These are phyloP conservation scores for Montipora capitata DNA, from an alignment of 92 coral and sea anemone genomes.

Conservation along the genomic window DNA sequence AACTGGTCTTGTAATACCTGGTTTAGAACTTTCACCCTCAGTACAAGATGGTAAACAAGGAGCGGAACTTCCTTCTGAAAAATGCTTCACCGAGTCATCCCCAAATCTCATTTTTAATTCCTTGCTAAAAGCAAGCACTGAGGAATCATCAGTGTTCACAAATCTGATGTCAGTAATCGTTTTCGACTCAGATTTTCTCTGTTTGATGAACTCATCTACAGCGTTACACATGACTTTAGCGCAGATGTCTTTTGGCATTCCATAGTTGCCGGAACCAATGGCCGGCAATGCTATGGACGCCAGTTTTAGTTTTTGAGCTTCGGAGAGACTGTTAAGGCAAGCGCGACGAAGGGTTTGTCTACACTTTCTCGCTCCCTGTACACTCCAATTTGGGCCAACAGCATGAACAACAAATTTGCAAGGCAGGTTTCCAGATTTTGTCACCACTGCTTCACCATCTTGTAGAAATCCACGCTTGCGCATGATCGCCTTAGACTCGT, in stretches of 20 bases:
- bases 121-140: slow-evolving; percentile 51
- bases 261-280: slow-evolving; percentile 81
- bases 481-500: slow-evolving; percentile 57
- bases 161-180: slow-evolving; percentile 71
- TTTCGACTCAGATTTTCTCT: not conserved
- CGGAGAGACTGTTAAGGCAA: slow-evolving; percentile 41
- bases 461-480: slow-evolving; percentile 26
- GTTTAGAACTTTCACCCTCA: not conserved
- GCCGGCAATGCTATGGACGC: slow-evolving; percentile 85
- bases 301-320: slow-evolving; percentile 34
- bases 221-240: slow-evolving; percentile 78
- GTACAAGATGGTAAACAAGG: not conserved
- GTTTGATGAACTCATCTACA: slow-evolving; percentile 33
- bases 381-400: slow-evolving; percentile 75
- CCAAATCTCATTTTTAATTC: slow-evolving; percentile 69
- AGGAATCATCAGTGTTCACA: slow-evolving; percentile 63
- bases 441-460: slow-evolving; percentile 70
- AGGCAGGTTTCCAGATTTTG: slow-evolving; percentile 75
- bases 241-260: slow-evolving; percentile 81
- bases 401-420: slow-evolving; percentile 82
- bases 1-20: not conserved
- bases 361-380: slow-evolving; percentile 15
- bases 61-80: not conserved
- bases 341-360: slow-evolving; percentile 41
- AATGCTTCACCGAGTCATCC: not conserved